phyloP scores from a whole-genome alignment of 2,113 vertebrate genomes.

The Gulo gulo region DNA sequence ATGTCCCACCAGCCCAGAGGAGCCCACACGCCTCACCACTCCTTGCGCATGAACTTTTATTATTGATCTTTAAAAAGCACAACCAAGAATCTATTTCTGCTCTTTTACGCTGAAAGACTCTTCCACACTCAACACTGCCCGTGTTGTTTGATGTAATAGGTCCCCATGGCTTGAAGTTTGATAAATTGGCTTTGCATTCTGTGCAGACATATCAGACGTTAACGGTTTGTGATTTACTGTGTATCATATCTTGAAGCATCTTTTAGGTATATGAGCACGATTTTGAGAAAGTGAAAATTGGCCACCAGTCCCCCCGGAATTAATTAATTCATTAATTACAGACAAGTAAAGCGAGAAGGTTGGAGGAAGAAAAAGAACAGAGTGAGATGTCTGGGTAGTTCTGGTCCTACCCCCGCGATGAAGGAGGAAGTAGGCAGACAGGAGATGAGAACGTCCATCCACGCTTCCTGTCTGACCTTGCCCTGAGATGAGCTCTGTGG shows the following conservation, averaged over 20 bases:
- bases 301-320: not conserved
- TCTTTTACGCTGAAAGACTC: not conserved
- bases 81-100: not conserved
- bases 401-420: not conserved
- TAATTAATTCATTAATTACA: not conserved
- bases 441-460: not conserved
- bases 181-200: not conserved
- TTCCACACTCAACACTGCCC: not conserved
- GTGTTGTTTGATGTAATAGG: not conserved
- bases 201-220: fast-evolving
- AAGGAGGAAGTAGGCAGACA: not conserved
- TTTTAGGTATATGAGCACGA: not conserved
- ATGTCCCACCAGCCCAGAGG: fast-evolving
- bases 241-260: not conserved
- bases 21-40: not conserved
- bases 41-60: not conserved
- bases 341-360: not conserved
- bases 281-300: not conserved
- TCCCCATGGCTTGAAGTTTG: not conserved
- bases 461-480: not conserved
- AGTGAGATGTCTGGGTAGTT: too few relatives aligned
- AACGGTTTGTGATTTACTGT: not conserved
- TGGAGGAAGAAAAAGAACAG: not conserved
- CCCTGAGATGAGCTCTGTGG: not conserved
- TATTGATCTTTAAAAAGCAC: not conserved